Base-by-base conservation (phyloP, 2,888 invertebrate genomes). In the Sminthurinus aureus region DNA sequence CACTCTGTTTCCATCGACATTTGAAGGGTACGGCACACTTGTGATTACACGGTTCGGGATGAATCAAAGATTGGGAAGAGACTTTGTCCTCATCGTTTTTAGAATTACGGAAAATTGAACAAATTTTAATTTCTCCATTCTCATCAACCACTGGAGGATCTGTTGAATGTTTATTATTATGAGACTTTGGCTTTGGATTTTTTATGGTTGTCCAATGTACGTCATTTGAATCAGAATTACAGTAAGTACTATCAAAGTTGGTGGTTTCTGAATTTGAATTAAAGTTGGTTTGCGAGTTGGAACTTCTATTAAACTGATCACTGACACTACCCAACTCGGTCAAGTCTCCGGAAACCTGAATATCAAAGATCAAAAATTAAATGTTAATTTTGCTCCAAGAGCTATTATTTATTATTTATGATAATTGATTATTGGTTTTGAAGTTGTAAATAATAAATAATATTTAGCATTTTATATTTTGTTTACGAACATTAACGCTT, bases 71-170 rank as follows among this genome's bases (percentile, higher is more conserved):
- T 22, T 79, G 51, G 9, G 79, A 79, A 18, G 69, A 79, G 11
- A 79, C 24, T 38, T 79, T 67, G 6, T 79, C 69, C 11, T 79
- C 79, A 18, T 67, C 51, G 20, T 79, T 79, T 50, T 51, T 26
- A 13, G 69, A 38, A 79, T 79, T 79, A 51, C 69, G 38, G 20
- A 69, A 79, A 15, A 79, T 79, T 0, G 79, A 79, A n/a, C 79
- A 79, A 50, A 79, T 38, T n/a, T 58, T 58, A 2, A 58, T 77
- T 51, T 77, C 77, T n/a, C 77, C 77, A 18, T 77, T 77, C 20
- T 77, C 77, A 64, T 77, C 77, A 6, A 74, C 26, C 3, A 51
- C 18, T 18, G 12, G 75, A 38, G 8, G 20, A 75, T 51, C 22
- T 51, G 20, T 74, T 15, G 13, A 4, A 18, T 24, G 0, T 24